Base-by-base conservation (phyloP, 2,888 invertebrate genomes). In the Pherbina coryleti region DNA sequence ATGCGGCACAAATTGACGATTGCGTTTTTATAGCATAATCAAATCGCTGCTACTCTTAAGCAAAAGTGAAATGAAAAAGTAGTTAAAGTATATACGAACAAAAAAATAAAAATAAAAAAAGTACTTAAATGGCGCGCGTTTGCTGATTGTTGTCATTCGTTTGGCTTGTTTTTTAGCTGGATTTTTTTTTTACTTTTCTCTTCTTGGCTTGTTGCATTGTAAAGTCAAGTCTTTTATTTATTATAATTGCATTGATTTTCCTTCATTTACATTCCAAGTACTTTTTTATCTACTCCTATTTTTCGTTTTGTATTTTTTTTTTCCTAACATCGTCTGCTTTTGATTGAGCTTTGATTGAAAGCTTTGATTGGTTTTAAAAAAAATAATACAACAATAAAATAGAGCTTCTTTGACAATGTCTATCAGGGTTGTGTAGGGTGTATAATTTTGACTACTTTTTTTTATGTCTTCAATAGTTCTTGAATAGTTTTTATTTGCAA, bases 211-310 rank as follows among this genome's bases (percentile, higher is more conserved):
- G 3, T 3, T n/a, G 31, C 51, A 53, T 9, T 31, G 53, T 51
- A 17, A 49, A 7, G 28, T 51, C 14, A n/a, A 53, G 14, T 19
- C 14, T 64, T 53, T 55, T 55, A 75, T 75, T 62, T 51, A 78
- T 75, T 75, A 75, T 75, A 78, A 79, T 80, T 80, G 78, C 80
- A 80, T 79, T 77, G 72, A 72, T 72, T 72, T 72, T 37, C 25
- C n/a, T 31, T 17, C 17, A n/a, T 28, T 14, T 31, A 55, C 60
- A 37, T 49, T 67, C 72, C 34, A 49, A 69, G 73, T 74, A 57
- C 69, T 55, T 57, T 44, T 14, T 70, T 75, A 53, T 53, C 17
- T 34, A 19, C 11, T 28, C 55, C 19, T 37, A 25, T 74, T 76
- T 49, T 19, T 44, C 19, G 5, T 25, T 78, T 73, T 75, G 19